Evolutionary conservation across 2,888 invertebrate species (phyloP).

Genomic region (Holacanthella duospinosa): DNA sequence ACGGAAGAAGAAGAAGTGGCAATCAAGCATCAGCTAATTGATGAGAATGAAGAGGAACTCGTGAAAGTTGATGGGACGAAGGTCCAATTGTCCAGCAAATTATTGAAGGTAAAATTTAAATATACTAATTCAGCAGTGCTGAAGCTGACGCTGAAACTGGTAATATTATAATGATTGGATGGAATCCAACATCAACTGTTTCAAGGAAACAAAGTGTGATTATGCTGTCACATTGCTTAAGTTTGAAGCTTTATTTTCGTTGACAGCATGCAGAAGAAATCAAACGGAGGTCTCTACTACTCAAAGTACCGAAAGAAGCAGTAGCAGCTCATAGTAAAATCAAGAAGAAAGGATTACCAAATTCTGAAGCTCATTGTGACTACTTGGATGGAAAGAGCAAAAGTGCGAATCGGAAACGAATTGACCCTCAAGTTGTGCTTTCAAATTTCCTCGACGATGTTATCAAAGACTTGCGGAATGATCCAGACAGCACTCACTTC

Average conservation of each 20-base stretch:
- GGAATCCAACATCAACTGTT: too few species aligned
- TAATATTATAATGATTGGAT: too few species aligned
- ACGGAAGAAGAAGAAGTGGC: constrained; percentile 71
- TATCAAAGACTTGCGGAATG: constrained; percentile 78
- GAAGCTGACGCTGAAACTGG: too few species aligned
- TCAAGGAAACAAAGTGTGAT: neutral
- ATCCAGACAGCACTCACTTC: constrained; percentile 88
- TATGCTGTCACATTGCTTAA: neutral
- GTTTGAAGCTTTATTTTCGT: neutral
- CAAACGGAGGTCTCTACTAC: constrained; percentile 62
- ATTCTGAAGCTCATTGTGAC: constrained; percentile 68
- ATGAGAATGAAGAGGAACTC: constrained; percentile 64
- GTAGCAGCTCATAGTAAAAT: constrained; percentile 56
- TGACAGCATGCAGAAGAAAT: constrained; percentile 71
- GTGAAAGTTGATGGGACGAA: constrained; percentile 93
- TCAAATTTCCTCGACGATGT: constrained; percentile 84
- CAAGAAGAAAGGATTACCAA: constrained; percentile 54
- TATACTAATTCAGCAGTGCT: neutral
- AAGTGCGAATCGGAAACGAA: constrained; percentile 78
- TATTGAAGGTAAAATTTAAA: constrained; percentile 56
- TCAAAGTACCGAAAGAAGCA: constrained; percentile 67
- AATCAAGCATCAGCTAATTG: constrained; percentile 57
- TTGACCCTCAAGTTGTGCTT: constrained; percentile 91
- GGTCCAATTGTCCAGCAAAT: constrained; percentile 74
- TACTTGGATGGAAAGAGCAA: constrained; percentile 72